Evolutionary conservation across 2,888 invertebrate genomes (phyloP).

Genomic region (Pantelozetes paolii): DNA sequence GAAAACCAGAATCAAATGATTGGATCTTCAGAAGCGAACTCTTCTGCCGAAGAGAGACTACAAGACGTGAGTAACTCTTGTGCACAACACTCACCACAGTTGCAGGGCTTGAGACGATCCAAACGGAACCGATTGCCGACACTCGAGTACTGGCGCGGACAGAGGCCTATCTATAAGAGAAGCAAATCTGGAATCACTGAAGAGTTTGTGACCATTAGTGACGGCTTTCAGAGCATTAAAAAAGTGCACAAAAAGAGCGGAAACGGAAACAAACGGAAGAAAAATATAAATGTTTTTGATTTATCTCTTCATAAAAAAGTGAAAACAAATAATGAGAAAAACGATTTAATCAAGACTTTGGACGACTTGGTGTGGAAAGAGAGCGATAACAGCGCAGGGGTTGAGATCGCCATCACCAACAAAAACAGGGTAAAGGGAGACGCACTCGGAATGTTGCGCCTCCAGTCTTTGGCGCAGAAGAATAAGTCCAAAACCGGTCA

Average conservation of each 20-base stretch:
- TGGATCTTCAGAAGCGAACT: too few species aligned
- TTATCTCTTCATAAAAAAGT: constrained; percentile 37
- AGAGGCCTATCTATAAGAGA: constrained; percentile 39
- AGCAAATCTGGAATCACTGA: constrained; percentile 6
- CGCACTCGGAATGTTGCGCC: constrained; percentile 29
- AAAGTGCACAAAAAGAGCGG: not conserved
- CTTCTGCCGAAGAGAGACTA: too few species aligned
- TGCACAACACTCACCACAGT: too few species aligned
- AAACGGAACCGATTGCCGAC: constrained; percentile 7
- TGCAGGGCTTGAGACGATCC: constrained; percentile 25
- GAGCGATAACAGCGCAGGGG: constrained; percentile 5
- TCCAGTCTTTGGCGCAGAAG: constrained; percentile 19
- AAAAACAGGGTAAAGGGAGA: constrained; percentile 1
- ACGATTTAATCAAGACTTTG: not conserved
- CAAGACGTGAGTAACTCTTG: too few species aligned
- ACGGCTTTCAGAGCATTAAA: not conserved
- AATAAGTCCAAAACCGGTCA: constrained; percentile 16
- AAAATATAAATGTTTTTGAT: constrained; percentile 20
- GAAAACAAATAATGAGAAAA: not conserved
- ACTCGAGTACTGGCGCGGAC: constrained; percentile 32
- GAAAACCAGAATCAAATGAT: too few species aligned
- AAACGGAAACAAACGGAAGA: constrained; percentile 13
- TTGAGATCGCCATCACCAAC: constrained; percentile 35
- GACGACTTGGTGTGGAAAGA: constrained; percentile 24
- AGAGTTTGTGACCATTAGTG: not conserved